Evolutionary conservation across 2,888 invertebrate species (phyloP), one percentile per base, ranked within the genome.

Genomic region (Cantharis lateralis): DNA sequence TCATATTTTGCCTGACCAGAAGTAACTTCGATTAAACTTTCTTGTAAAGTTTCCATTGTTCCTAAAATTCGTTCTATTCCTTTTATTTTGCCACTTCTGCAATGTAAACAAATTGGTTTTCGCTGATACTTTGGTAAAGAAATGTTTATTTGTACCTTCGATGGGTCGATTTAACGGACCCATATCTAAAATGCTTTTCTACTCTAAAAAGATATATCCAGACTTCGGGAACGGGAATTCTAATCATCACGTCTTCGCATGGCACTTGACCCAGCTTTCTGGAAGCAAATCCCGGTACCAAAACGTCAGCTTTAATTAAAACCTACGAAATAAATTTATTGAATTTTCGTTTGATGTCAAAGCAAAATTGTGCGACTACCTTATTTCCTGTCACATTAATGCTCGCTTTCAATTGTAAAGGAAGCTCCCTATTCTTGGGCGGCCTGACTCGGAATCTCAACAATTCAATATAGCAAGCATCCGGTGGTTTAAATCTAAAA

Each of bases 171-270:
- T 98, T 98, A 26, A 98, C 95, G n/a, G 98, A 97, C 15, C 98
- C 98, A 87, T 98, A 98, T 85, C 98, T 93, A 89, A 99, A 99
- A 88, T 98, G 96, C 86, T 98, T 98, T 89, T 99, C 99, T 66
- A 98, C 98, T 79, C 99, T 93, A 90, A 99, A 99, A 86, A 99
- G 91, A 89, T 99, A 99, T 86, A 99, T 98, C 99, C 99, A 99
- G 86, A 97, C 96, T 89, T 99, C 99, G 16, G 99, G 99, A 84
- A 99, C 97, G 13, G 99, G 99, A 88, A 99, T 96, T 74, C 96
- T 92, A 74, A 99, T 95, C 88, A 95, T 94, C 28, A 99, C 98
- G 89, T 99, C 98, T 89, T 98, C 98, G 89, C 98, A 98, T 28
- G 98, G 98, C 83, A 97, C 95, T 89, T 98, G 98, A 0, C 98